Evolutionary conservation across 1,140 invertebrate genomes (phyloP).

Genomic region (Venturia canescens): DNA sequence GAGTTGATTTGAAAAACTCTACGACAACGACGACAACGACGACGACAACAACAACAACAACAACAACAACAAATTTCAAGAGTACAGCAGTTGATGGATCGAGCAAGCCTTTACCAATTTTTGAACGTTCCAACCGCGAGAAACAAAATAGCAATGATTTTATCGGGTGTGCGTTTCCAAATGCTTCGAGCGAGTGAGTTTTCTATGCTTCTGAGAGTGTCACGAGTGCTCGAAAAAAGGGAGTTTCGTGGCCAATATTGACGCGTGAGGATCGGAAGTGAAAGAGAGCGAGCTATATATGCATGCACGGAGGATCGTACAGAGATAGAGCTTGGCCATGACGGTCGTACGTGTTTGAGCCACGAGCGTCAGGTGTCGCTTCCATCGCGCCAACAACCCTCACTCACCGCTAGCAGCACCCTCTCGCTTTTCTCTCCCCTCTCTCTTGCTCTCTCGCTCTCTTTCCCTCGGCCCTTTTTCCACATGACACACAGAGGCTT

Average conservation of each 20-base stretch:
- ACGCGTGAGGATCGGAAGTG: conserved; percentile 14
- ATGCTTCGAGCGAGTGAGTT: no score
- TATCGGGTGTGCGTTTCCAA: background rate
- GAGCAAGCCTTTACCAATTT: background rate
- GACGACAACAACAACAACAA: background rate
- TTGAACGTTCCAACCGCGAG: background rate
- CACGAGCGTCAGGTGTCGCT: conserved; percentile 39
- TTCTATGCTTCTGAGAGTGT: background rate
- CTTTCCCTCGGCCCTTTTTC: background rate
- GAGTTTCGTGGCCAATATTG: conserved; percentile 9
- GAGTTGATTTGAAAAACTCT: no score
- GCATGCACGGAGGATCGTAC: background rate
- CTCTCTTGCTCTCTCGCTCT: background rate
- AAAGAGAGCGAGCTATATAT: background rate
- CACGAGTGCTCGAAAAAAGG: background rate
- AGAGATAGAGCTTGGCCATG: conserved; percentile 6
- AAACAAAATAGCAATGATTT: background rate
- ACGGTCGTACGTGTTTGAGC: conserved; percentile 16
- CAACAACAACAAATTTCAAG: background rate
- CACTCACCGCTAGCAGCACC: background rate
- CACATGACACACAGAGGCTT: background rate
- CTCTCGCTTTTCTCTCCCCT: no score
- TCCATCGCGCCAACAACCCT: conserved; percentile 18
- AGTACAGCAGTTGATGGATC: background rate
- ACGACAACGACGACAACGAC: no score